Evolutionary conservation across 2,888 invertebrate species (phyloP).

Genomic region (Drosophila atripex): DNA sequence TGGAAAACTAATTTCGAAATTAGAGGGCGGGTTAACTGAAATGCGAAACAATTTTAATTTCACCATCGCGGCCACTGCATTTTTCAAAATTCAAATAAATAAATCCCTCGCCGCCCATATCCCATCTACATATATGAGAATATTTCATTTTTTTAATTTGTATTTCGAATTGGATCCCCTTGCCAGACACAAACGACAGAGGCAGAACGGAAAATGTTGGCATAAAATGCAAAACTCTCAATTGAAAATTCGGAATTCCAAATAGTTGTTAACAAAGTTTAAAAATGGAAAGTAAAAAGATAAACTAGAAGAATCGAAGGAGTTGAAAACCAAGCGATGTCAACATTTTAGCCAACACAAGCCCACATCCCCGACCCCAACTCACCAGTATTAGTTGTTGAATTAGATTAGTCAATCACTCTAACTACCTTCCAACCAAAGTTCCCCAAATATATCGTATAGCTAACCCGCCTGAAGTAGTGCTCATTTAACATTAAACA

Average conservation of each 20-base stretch:
- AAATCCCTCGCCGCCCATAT: conserved; percentile 2
- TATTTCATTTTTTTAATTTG: conserved; percentile 17
- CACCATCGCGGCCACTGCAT: conserved; percentile 15
- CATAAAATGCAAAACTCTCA: conserved; percentile 79
- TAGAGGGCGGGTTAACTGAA: conserved; percentile 46
- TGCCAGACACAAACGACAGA: conserved; percentile 23
- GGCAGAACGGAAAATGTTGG: conserved; percentile 81
- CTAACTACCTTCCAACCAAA: conserved; percentile 3
- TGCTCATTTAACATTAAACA: conserved; percentile 59
- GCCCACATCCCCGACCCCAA: conserved; percentile 38
- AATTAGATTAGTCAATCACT: conserved; percentile 38
- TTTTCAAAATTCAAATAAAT: conserved; percentile 26
- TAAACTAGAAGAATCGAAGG: conserved; percentile 42
- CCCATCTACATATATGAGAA: conserved; percentile 10
- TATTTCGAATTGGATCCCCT: conserved; percentile 25
- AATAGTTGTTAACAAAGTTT: conserved; percentile 51
- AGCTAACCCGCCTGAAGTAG: conserved; percentile 56
- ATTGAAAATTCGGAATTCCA: conserved; percentile 57
- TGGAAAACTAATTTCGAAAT: conserved; percentile 45
- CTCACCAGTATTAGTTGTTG: conserved; percentile 38
- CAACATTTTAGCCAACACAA: conserved; percentile 83
- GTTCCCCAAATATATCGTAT: conserved; percentile 41
- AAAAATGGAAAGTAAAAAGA: conserved; percentile 35
- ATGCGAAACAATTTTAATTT: conserved; percentile 35
- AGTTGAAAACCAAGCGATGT: conserved; percentile 81